A percentile compares a stretch with the other conserved stretches of the same genome.
These are phyloP conservation scores for Frankliniella intonsa DNA, from an alignment of 2,888 invertebrate species.

Conservation along the genomic window DNA sequence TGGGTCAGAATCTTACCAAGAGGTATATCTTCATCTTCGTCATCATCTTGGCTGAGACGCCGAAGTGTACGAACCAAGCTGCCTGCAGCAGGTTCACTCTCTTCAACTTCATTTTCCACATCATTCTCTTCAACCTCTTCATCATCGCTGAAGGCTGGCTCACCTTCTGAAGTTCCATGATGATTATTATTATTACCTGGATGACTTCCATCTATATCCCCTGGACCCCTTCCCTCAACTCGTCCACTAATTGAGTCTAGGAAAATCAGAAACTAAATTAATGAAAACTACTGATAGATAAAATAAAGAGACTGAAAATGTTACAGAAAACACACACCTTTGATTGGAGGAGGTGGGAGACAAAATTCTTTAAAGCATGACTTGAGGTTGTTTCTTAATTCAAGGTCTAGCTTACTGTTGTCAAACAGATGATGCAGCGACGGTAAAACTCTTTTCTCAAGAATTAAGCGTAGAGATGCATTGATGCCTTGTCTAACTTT, in stretches of 20 bases:
- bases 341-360: slow-evolving; percentile 50
- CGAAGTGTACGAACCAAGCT: slow-evolving; percentile 3
- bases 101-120: slow-evolving; percentile 10
- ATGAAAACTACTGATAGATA: background rate
- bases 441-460: slow-evolving; percentile 88
- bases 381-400: slow-evolving; percentile 74
- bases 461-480: slow-evolving; percentile 75
- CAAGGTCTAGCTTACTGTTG: slow-evolving; percentile 79
- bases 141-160: slow-evolving; percentile 80
- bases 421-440: slow-evolving; percentile 81
- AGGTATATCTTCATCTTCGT: slow-evolving; percentile 71
- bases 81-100: background rate
- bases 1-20: slow-evolving; percentile 43
- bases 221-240: slow-evolving; percentile 3
- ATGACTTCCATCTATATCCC: background rate
- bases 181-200: slow-evolving; percentile 45
- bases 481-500: slow-evolving; percentile 77
- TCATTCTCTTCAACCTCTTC: slow-evolving; percentile 57
- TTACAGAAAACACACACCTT: slow-evolving; percentile 46
- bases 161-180: slow-evolving; percentile 52
- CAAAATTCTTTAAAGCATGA: slow-evolving; percentile 92
- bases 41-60: slow-evolving; percentile 49
- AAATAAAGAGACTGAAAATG: background rate
- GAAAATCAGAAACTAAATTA: background rate
- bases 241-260: background rate